Conservation (phyloP, 2,888 invertebrate genomes). For the Cabera pusaria region DNA sequence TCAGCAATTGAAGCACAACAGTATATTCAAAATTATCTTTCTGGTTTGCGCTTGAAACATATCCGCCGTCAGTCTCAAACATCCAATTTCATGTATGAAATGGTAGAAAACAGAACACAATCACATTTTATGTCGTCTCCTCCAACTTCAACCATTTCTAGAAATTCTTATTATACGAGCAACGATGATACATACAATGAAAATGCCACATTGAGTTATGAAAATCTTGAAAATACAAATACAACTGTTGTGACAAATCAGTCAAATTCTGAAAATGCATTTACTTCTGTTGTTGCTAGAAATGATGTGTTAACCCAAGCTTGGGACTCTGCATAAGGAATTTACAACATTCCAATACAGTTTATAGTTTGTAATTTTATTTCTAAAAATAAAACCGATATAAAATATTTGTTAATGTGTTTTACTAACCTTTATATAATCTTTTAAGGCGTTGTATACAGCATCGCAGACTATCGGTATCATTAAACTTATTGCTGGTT, state of each 20-base stretch:
- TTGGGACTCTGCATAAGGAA: conserved; percentile 13
- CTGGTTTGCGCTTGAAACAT: conserved; percentile 9
- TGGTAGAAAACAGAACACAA: conserved; percentile 4
- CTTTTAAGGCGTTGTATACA: conserved; percentile 9
- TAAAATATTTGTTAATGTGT: conserved; percentile 9
- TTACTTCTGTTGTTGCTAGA: conserved; percentile 5
- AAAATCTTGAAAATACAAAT: conserved; percentile 12
- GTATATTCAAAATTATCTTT: conserved; percentile 11
- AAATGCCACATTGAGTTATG: conserved; percentile 11
- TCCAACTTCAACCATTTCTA: conserved; percentile 5
- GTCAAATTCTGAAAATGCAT: conserved; percentile 8
- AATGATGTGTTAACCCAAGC: conserved; percentile 15
- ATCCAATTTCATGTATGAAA: conserved; percentile 4
- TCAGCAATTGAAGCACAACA: conserved; percentile 9
- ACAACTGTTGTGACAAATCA: conserved; percentile 11
- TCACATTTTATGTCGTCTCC: conserved; percentile 3
- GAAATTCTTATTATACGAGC: conserved; percentile 3
- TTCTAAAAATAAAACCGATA: conserved; percentile 12
- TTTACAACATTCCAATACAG: conserved; percentile 1
- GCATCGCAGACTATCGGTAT: conserved; percentile 14
- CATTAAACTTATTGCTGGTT: conserved; percentile 7
- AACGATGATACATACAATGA: conserved; percentile 3
- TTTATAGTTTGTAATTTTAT: conserved; percentile 9
- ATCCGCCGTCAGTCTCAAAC: conserved; percentile 10
- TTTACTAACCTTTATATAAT: too few relatives aligned